Evolutionary conservation across 2,888 invertebrate species (phyloP), one percentile per base, ranked within the genome.

Genomic region (Oscheius myriophilus): DNA sequence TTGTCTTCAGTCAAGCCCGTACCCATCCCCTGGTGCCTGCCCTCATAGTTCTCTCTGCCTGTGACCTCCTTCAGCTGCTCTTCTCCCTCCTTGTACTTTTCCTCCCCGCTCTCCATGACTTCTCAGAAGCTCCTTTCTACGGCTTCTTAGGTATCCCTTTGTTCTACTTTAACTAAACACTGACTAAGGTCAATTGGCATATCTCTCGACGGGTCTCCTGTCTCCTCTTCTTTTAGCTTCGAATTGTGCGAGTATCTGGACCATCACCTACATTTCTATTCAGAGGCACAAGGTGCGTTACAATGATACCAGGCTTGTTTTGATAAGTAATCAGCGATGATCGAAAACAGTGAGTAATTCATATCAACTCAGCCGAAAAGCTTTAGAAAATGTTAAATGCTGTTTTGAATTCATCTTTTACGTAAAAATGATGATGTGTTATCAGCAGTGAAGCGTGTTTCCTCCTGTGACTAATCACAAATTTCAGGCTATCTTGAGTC

Each of bases 231-330:
- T 82, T 4, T 59, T 84, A n/a, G 75, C 85, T 1, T 79, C 82
- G 25, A 85, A 85, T 68, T 84, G 82, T 59, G 85, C 85, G 7
- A 82, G 83, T 12, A 85, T 85, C 43, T 85, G 85, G 85, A 85
- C 85, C 11, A 85, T 85, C 58, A 81, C 82, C 63, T 85, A 82
- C 66, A 85, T 85, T 49, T 80, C 83, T 2, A 76, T 85, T 41
- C 83, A 86, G 53, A 70, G 85, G 51, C 83, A 86, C 67, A 66
- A 79, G 62, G 80, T 80, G 25, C n/a, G 33, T 41, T 14, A n/a
- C n/a, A n/a, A n/a, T n/a, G n/a, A n/a, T n/a, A n/a, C n/a, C n/a
- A n/a, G n/a, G n/a, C n/a, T n/a, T n/a, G n/a, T n/a, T n/a, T n/a
- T n/a, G n/a, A n/a, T n/a, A n/a, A n/a, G n/a, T n/a, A n/a, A n/a